Percentiles rank a stretch among this genome's conserved stretches.
These are phyloP conservation scores for Tiliacea citrago DNA, from an alignment of 2,888 invertebrate species.

Conservation along the genomic window DNA sequence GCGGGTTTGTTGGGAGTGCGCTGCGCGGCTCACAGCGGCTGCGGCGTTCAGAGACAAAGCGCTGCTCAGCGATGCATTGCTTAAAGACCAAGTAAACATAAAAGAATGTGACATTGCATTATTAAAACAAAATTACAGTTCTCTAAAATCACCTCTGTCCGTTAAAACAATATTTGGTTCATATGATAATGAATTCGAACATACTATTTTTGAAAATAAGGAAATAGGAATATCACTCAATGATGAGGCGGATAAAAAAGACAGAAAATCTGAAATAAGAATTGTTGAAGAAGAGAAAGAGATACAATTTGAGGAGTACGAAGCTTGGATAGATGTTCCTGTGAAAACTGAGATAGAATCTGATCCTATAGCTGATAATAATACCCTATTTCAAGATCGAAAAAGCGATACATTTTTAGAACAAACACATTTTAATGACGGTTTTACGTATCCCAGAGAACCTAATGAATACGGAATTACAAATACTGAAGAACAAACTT, in stretches of 20 bases:
- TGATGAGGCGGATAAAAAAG: neutral
- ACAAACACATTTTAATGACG: neutral
- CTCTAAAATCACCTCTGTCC: conserved; percentile 14
- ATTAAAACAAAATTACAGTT: conserved; percentile 20
- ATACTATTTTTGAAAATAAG: neutral
- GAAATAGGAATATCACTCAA: neutral
- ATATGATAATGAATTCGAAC: conserved; percentile 6
- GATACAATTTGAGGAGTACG: neutral
- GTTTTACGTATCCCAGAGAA: neutral
- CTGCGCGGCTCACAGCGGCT: conserved; percentile 30
- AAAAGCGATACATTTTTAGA: neutral
- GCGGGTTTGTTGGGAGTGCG: conserved; percentile 38
- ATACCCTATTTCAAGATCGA: neutral
- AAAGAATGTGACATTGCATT: conserved; percentile 17
- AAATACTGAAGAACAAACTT: neutral
- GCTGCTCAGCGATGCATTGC: conserved; percentile 25
- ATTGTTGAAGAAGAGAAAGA: neutral
- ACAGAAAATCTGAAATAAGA: neutral
- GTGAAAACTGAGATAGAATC: conserved; percentile 28
- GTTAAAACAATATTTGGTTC: neutral
- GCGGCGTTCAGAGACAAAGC: conserved; percentile 38
- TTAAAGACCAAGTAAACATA: conserved; percentile 21
- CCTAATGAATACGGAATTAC: neutral
- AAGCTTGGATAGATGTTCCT: conserved; percentile 40
- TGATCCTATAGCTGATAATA: conserved; percentile 34